Conservation (phyloP, 2,888 invertebrate species). For the Xanthorhoe designata region DNA sequence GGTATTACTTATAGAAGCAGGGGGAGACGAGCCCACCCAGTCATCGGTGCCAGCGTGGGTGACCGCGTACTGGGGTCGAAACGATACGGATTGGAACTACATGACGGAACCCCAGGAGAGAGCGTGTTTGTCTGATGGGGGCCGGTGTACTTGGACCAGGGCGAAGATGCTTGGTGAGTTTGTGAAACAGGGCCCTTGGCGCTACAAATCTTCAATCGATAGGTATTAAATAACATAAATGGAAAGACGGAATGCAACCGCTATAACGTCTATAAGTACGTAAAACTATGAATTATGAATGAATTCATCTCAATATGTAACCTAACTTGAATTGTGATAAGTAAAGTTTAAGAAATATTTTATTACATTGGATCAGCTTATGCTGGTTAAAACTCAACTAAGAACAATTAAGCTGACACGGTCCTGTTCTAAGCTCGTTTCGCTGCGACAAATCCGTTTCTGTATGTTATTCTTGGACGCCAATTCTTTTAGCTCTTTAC, state of each 20-base stretch:
- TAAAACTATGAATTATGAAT: too few relatives aligned
- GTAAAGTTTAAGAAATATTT: too few relatives aligned
- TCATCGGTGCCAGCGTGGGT: constrained; percentile 89
- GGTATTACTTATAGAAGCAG: constrained; percentile 90
- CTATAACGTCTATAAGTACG: too few relatives aligned
- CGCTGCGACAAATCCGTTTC: too few relatives aligned
- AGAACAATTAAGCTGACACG: too few relatives aligned
- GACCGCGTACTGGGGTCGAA: constrained; percentile 86
- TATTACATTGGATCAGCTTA: too few relatives aligned
- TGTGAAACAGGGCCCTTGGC: not conserved
- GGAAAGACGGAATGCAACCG: not conserved
- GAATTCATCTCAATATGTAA: too few relatives aligned
- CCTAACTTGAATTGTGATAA: too few relatives aligned
- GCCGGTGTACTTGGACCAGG: constrained; percentile 88
- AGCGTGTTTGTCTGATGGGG: constrained; percentile 85
- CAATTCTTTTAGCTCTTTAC: too few relatives aligned
- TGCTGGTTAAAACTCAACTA: too few relatives aligned
- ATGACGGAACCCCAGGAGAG: constrained; percentile 87
- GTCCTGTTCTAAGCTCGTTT: too few relatives aligned
- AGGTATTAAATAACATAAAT: not conserved
- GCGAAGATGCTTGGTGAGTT: constrained; percentile 89
- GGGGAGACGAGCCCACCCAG: constrained; percentile 88
- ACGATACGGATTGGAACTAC: constrained; percentile 89
- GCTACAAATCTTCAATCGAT: not conserved
- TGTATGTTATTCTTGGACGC: too few relatives aligned